Evolutionary conservation across 2,888 invertebrate species (phyloP).

Genomic region (Luperina nickerlii): DNA sequence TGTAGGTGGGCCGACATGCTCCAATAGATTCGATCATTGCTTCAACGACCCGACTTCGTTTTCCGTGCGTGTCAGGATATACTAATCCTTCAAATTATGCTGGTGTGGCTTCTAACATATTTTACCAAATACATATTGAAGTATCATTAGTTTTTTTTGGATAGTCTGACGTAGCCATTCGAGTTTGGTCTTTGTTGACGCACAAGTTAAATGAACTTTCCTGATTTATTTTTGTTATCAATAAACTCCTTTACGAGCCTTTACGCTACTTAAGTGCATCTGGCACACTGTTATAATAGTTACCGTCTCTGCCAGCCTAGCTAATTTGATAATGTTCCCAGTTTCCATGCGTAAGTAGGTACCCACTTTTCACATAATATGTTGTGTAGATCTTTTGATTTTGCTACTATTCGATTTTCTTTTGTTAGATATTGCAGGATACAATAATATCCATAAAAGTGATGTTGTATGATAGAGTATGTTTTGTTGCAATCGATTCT

Average conservation of each 20-base stretch:
- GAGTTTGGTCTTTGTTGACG: neutral
- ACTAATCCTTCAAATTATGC: constrained; percentile 39
- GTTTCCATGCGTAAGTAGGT: constrained; percentile 7
- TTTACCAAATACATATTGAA: constrained; percentile 12
- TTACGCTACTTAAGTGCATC: constrained; percentile 15
- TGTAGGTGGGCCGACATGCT: constrained; percentile 39
- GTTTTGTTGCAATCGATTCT: constrained; percentile 28
- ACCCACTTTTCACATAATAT: neutral
- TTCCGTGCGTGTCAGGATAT: constrained; percentile 50
- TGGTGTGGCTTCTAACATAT: constrained; percentile 32
- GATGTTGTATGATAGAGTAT: neutral
- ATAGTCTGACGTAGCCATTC: neutral
- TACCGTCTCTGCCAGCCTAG: neutral
- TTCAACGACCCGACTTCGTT: constrained; percentile 34
- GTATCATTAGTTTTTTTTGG: constrained; percentile 1
- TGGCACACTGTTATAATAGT: neutral
- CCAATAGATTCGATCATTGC: constrained; percentile 46
- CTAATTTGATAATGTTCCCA: constrained; percentile 25
- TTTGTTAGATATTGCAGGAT: constrained; percentile 1
- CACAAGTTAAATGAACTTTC: neutral
- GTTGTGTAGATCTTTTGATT: neutral
- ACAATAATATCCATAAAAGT: constrained; percentile 13
- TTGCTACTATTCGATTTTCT: neutral
- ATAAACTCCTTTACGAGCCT: neutral
- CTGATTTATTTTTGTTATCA: constrained; percentile 13